Evolutionary conservation across 2,797 vertebrate species (phyloP), one percentile per base, ranked within the genome.

Genomic region (Phataginus tricuspis): DNA sequence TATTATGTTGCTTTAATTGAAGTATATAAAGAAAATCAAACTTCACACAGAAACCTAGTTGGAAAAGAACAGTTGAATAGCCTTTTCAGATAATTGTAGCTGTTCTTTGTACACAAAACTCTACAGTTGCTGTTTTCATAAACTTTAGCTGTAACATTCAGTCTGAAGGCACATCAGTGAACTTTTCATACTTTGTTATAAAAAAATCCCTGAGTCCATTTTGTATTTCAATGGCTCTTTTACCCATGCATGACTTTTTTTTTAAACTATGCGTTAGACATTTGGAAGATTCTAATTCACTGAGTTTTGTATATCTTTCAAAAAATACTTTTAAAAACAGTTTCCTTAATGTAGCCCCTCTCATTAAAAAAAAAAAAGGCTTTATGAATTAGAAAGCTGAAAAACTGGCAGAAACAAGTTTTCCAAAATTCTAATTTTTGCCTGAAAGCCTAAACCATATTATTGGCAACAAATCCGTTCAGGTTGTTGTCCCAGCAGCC

Each of bases 51-150:
- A 88, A 23, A 45, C 27, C 16, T 37, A 63, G 69, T 37, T 95
- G 79, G 92, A 69, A 94, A 83, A 91, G 63, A 69, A 19, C 42
- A 42, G 31, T 71, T 94, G 83, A 92, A 55, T 23, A 80, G 51
- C 49, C 80, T 87, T 94, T 71, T 64, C 55, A 71, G 53, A 45
- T 59, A 14, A n/a, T 13, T 45, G 27, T 68, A 31, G 39, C 72
- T 31, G 2, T 66, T 78, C 19, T 86, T 84, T 83, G 37, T 34
- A 69, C 1, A 9, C 42, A 27, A 77, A 69, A 83, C 7, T 71
- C 21, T 55, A 21, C 7, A 42, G 16, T 31, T 75, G 72, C 15
- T 85, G 39, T 68, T 82, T 93, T 95, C 37, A 2, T 85, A 55
- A 87, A 64, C 12, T 29, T 75, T 90, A 87, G 77, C 21, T 79